Evolutionary conservation across 2,113 vertebrate genomes (phyloP), one percentile per base, ranked within the genome.

Genomic region (Chionis minor): DNA sequence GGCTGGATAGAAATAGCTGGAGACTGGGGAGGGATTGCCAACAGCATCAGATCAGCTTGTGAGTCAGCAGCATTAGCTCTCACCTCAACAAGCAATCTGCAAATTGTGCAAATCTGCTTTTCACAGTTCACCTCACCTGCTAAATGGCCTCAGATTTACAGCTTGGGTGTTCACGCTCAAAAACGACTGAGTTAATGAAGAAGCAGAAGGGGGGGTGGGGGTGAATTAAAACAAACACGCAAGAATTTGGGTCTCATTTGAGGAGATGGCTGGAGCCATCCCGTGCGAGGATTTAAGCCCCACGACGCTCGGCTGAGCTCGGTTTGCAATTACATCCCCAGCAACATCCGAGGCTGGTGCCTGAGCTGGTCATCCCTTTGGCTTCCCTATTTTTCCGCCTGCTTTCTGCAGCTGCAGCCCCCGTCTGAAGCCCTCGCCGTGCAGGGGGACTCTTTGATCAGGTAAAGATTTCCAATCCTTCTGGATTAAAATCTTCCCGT

Each of bases 11-110:
- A 81, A 96, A 91, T 88, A 92, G 89, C 86, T 61, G 92, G 94
- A 81, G 89, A 12, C 58, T 4, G 52, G 69, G 77, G 90, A 96
- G 71, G 90, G 73, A 62, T 42, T 96, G 96, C 95, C 94, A 94
- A 12, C 59, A 92, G 92, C 94, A 86, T 38, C 78, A 20, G 94
- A 67, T 56, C 95, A 81, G 95, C 90, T 69, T 6, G 82, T 97
- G 96, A 95, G 96, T 96, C 96, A 97, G 97, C 95, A 97, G 94
- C 95, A 95, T 95, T 70, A 95, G 94, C 96, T 94, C 95, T 84
- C 95, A 94, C 84, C 95, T 92, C 95, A 91, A 75, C 78, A 30
- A 97, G 94, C 97, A 92, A 96, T 94, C 94, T 95, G 94, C 96
- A 97, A 92, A 94, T 94, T 61, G 92, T 94, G 96, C 97, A 96